Evolutionary conservation across 2,797 vertebrate genomes (phyloP), one percentile per base, ranked within the genome.

Genomic region (Microhierax caerulescens): DNA sequence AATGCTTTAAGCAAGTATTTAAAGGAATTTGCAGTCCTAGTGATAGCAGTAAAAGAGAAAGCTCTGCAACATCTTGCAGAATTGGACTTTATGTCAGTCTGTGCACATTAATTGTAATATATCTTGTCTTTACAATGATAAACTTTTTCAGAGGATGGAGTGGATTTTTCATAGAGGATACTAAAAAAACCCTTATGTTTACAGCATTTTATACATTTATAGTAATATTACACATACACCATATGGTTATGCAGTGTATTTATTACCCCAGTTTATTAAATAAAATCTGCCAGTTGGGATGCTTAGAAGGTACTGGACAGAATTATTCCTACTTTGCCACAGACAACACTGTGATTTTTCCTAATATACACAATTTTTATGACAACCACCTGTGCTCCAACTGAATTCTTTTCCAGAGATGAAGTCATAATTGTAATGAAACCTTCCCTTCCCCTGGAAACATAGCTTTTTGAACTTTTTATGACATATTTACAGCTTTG

Each of bases 341-440:
- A 96, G 90, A 90, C 64, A 96, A 88, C 32, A 83, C 13, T 83
- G n/a, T 81, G 74, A 85, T 90, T 70, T 83, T 84, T 84, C 73
- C 72, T 90, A 92, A 95, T 73, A 84, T 53, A 74, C 47, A 85
- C 30, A 85, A 37, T 89, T 83, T 93, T 95, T 91, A 92, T 82
- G 85, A 70, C 82, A 97, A 84, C 75, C 76, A 96, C 85, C 73
- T 96, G 86, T 88, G 48, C 27, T 77, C 53, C 95, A 75, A 94
- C 36, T 54, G 60, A 95, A 86, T 61, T 89, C 64, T 75, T 93
- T 93, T 94, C 75, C 89, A 95, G 82, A 85, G 59, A 9, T 91
- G 65, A 96, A 91, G 34, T 56, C 57, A 57, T 41, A 76, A 84
- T 88, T 95, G 95, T 92, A 84, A 74, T 75, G 67, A 93, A 95